Base-by-base conservation (phyloP, 1,140 invertebrate genomes). In the Aethina tumida region DNA sequence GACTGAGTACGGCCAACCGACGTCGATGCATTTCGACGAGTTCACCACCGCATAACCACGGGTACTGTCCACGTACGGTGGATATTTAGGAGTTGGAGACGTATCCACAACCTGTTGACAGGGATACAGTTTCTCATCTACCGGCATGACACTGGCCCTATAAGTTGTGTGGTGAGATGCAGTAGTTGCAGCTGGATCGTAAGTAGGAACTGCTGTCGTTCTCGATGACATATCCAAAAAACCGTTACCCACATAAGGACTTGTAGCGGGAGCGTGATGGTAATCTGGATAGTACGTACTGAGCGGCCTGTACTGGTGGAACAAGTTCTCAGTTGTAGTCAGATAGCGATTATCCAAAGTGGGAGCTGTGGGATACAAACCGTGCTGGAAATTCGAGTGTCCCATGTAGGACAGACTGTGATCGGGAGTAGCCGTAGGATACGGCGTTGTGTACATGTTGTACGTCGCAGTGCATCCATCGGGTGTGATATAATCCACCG, bases 271-370 rank as follows among this genome's bases (percentile, higher is more conserved):
- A 25, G 70, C 58, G 43, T 76, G 74, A 43, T 83, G 81, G 53
- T 89, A 89, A 13, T 86, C 79, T 0, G 79, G 74, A 47, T 86
- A 87, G 52, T 85, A 85, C 1, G 75, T 73, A 12, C 77, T 73
- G 2, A 83, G 56, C 1, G 84, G 81, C 24, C 86, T 74, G 63
- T 89, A 89, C 57, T 90, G 84, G 59, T 81, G 81, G 62, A 91
- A 87, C 38, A 90, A 68, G 54, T 89, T 89, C 49, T 90, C 86
- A 5, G 84, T 79, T 0, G 74, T 69, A 6, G 79, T 69, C 10
- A 84, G 60, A 54, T 83, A 84, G 54, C 81, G 71, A 52, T 84
- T 83, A 52, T 84, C 81, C 49, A 81, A 63, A 3, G 77, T 70
- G 2, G 74, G 67, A 0, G 81, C 74, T 1, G 58, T 47, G 4